Conservation (phyloP, 2,113 vertebrate species). For the Puntigrus tetrazona region DNA sequence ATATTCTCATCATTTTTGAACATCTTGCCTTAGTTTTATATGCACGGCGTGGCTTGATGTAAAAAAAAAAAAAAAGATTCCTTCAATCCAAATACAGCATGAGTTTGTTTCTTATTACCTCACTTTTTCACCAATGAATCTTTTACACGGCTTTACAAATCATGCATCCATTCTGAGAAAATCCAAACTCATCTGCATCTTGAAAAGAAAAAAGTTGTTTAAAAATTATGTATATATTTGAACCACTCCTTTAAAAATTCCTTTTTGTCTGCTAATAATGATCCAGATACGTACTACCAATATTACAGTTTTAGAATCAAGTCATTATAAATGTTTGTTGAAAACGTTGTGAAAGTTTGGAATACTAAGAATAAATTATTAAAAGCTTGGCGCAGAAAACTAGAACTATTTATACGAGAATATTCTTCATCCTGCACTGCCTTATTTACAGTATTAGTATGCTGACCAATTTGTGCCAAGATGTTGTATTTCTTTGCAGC, state of each 20-base stretch:
- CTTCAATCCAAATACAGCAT: neutral
- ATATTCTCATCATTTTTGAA: neutral
- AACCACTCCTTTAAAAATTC: too few species aligned
- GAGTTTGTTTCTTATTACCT: neutral
- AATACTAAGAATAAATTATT: neutral
- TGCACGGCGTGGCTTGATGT: neutral
- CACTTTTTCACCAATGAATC: neutral
- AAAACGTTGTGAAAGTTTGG: neutral
- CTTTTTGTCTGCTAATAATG: too few species aligned
- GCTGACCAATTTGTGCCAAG: constrained; percentile 1
- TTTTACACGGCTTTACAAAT: neutral
- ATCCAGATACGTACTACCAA: too few species aligned
- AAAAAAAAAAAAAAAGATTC: neutral
- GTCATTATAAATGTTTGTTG: neutral
- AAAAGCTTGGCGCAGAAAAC: neutral
- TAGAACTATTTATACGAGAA: neutral
- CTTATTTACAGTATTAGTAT: neutral
- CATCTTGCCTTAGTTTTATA: constrained; percentile 7
- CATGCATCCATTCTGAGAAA: neutral
- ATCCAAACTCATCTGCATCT: too few species aligned
- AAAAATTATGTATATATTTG: too few species aligned
- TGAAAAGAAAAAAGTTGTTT: too few species aligned
- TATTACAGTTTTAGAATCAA: too few species aligned
- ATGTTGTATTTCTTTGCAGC: neutral
- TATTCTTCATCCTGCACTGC: neutral